phyloP scores from a whole-genome alignment of 2,888 invertebrate genomes.

The Hoplodrina blanda region DNA sequence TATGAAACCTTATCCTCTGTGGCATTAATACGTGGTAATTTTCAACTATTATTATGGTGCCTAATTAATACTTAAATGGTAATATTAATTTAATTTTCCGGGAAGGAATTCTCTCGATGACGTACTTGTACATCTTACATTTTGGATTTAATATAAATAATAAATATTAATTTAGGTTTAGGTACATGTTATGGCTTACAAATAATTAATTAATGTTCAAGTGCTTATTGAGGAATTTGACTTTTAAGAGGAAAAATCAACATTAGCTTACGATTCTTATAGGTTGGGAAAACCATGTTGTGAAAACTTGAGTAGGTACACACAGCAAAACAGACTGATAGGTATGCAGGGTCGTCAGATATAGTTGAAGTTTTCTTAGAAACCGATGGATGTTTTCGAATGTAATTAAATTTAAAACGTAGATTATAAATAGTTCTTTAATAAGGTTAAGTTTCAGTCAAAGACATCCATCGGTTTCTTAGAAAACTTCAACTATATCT shows the following conservation, averaged over 20 bases:
- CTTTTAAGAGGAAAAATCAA: slow-evolving; percentile 39
- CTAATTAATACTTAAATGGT: neutral
- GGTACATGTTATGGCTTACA: neutral
- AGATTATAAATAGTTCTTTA: too few species aligned
- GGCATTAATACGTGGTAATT: neutral
- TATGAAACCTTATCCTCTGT: slow-evolving; percentile 21
- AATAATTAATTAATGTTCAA: slow-evolving; percentile 19
- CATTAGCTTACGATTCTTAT: slow-evolving; percentile 22
- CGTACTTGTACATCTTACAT: neutral
- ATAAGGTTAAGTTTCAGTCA: too few species aligned
- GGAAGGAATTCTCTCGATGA: neutral
- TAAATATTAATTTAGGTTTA: neutral
- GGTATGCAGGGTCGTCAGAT: too few species aligned
- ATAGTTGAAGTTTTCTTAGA: too few species aligned
- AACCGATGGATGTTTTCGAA: too few species aligned
- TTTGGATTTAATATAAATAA: neutral
- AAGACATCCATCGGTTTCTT: too few species aligned
- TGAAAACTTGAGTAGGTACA: slow-evolving; percentile 8
- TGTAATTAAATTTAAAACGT: too few species aligned
- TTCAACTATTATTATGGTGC: neutral
- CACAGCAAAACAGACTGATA: too few species aligned
- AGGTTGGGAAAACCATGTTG: slow-evolving; percentile 35
- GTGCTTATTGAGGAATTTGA: slow-evolving; percentile 15
- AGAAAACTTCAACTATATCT: too few species aligned
- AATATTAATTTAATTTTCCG: slow-evolving; percentile 1